Conservation (phyloP, 1,140 invertebrate genomes). For the Diorhabda elongata region DNA sequence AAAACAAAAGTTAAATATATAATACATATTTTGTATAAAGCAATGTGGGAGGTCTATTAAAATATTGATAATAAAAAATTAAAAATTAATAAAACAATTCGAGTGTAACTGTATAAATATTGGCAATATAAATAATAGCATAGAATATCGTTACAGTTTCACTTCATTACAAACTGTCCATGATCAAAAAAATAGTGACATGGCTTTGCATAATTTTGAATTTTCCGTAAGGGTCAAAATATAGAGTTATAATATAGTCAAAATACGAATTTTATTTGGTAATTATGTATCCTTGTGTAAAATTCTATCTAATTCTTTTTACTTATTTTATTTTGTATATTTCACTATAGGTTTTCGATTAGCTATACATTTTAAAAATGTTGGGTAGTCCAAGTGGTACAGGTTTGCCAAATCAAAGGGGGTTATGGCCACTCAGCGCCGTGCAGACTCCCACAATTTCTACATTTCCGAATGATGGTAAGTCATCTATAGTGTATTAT, state of each 20-base stretch:
- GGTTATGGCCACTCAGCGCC: constrained; percentile 53
- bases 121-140: no score
- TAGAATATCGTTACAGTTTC: no score
- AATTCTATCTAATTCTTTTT: not conserved
- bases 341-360: not conserved
- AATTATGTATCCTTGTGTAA: not conserved
- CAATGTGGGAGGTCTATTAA: not conserved
- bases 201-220: not conserved
- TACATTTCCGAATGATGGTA: constrained; percentile 51
- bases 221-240: not conserved
- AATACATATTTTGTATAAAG: not conserved
- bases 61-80: no score
- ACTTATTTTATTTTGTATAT: constrained; percentile 4
- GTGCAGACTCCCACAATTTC: constrained; percentile 50
- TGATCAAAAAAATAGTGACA: no score
- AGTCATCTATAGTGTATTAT: constrained; percentile 30
- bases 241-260: not conserved
- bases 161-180: no score
- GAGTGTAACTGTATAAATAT: no score
- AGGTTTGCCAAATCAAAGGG: constrained; percentile 43
- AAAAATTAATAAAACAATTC: no score
- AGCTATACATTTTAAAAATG: constrained; percentile 30
- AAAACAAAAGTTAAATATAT: not conserved
- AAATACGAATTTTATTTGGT: not conserved
- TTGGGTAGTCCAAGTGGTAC: constrained; percentile 46